phyloP scores from a whole-genome alignment of 2,113 vertebrate genomes.

The Colius striatus region DNA sequence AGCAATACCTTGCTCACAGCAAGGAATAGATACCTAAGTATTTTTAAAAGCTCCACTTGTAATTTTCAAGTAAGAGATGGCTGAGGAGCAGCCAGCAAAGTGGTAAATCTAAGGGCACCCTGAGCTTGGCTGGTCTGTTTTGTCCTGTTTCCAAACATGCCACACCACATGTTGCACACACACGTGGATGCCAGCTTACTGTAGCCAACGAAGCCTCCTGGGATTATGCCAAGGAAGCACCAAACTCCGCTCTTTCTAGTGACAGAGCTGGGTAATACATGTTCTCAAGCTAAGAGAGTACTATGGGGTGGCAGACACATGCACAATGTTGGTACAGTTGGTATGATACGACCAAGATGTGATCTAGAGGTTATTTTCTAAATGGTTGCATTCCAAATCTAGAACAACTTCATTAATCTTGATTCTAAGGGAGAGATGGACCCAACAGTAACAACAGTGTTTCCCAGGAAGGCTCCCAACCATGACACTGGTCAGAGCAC shows the following conservation, averaged over 20 bases:
- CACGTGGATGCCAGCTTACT: background rate
- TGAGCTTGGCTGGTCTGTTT: background rate
- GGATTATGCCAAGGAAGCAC: background rate
- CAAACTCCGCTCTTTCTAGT: background rate
- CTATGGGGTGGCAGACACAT: background rate
- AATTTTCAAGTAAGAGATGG: background rate
- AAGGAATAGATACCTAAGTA: background rate
- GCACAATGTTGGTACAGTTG: background rate
- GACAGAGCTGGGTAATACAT: background rate
- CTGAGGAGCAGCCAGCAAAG: background rate
- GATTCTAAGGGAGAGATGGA: background rate
- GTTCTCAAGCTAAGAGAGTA: background rate
- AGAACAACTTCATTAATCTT: background rate
- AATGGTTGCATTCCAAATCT: background rate
- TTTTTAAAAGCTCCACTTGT: background rate
- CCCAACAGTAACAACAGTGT: background rate
- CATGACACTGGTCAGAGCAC: background rate
- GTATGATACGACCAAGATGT: background rate
- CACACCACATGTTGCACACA: background rate
- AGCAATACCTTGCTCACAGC: background rate
- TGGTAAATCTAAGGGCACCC: background rate
- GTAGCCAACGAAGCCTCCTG: background rate
- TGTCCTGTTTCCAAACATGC: accelerated
- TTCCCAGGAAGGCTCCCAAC: background rate
- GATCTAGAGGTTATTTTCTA: background rate